Base-by-base conservation (phyloP, 2,113 vertebrate genomes). In the Vireo altiloquus region DNA sequence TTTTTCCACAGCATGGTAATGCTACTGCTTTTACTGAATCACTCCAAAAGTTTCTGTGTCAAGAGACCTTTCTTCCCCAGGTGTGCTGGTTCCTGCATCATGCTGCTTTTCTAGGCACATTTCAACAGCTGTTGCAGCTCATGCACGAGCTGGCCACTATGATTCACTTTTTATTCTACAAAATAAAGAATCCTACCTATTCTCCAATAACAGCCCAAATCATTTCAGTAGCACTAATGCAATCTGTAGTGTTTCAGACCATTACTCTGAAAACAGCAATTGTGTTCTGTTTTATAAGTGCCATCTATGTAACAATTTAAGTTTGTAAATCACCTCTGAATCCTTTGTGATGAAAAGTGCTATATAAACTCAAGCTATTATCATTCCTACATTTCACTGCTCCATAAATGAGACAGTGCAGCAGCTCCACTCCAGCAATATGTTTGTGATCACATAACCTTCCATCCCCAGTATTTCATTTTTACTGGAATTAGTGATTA, bases 261-360 rank as follows among this genome's bases (percentile, higher is more conserved):
- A 79, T 94, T 96, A 92, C 80, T 89, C 37, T 39, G 80, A 87
- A 92, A 93, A 92, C 69, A 93, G 88, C 82, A 89, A 66, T 83
- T 78, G 70, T 96, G 79, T 78, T 95, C 74, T 92, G 71, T 81
- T 96, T 92, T 96, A 33, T 93, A 95, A 92, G 91, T 89, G 71
- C 74, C 69, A 78, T 90, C 92, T 87, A 53, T 92, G 35, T 27
- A 96, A 95, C 71, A 83, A 82, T 84, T 97, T 94, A 95, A 83
- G 90, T 96, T 95, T 94, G 92, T 95, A 96, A 96, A 96, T 95
- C 95, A 96, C 82, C 71, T 89, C 65, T 78, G 88, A 89, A 94
- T 93, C 72, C 76, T 92, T 92, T 87, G 90, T 94, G 92, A 87
- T 87, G 86, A 88, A 95, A 95, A 80, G 86, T 75, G 64, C 82